Evolutionary conservation across 2,888 invertebrate species (phyloP).

Genomic region (Torymus tubicola): DNA sequence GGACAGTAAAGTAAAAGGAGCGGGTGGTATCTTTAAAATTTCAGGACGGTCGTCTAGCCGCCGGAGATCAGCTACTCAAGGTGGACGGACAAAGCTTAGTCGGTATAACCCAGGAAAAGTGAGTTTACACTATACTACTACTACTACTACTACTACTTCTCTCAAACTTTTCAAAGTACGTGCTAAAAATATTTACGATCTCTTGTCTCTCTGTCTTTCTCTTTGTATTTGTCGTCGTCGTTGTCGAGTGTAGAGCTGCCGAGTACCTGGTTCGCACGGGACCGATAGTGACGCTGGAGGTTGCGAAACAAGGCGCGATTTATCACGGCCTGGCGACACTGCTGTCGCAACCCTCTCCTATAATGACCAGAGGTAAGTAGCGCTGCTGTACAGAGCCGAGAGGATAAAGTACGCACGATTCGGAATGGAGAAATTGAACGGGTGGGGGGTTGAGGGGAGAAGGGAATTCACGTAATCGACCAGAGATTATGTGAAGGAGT

Average conservation of each 20-base stretch:
- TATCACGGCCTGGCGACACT: conserved; percentile 96
- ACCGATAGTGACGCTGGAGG: conserved; percentile 94
- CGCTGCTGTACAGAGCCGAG: background rate
- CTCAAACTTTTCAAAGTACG: conserved; percentile 8
- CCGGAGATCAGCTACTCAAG: conserved; percentile 97
- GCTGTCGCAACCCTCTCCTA: conserved; percentile 92
- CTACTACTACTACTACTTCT: background rate
- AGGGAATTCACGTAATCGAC: conserved; percentile 25
- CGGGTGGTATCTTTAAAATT: conserved; percentile 51
- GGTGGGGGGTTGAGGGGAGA: background rate
- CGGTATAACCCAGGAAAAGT: conserved; percentile 85
- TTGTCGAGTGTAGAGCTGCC: conserved; percentile 84
- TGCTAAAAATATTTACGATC: conserved; percentile 36
- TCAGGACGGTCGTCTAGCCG: conserved; percentile 93
- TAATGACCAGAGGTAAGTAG: conserved; percentile 84
- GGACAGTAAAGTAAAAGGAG: background rate
- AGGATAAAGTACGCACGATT: conserved; percentile 8
- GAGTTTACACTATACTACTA: conserved; percentile 57
- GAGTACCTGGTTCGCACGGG: conserved; percentile 97
- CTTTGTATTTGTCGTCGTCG: conserved; percentile 22
- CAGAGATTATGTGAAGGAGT: conserved; percentile 23
- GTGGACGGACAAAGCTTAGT: conserved; percentile 97
- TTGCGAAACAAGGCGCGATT: conserved; percentile 98
- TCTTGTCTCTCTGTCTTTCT: conserved; percentile 4
- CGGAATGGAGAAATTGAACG: too few species aligned